Evolutionary conservation across 2,888 invertebrate species (phyloP), one percentile per base, ranked within the genome.

Genomic region (Xanthia icteritia): DNA sequence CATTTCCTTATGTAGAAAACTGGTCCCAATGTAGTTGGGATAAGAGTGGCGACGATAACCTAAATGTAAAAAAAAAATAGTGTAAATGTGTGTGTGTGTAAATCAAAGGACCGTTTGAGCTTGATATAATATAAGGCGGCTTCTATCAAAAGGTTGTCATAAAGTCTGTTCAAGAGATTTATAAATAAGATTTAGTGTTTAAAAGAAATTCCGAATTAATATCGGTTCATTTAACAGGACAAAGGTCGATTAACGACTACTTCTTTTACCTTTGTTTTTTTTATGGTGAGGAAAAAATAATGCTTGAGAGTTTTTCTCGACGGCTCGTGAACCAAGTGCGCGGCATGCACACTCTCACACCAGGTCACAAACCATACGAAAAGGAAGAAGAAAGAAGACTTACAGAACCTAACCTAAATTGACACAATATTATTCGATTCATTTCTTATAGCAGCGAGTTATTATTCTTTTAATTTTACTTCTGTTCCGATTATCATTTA

Each of bases 151-250:
- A 36, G 17, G 31, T 68, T 79, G 64, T 72, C 39, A 13, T 58
- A 56, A 39, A 82, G 17, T 20, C 6, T 51, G 5, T 51, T 20
- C 51, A 51, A 20, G 20, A 51, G 1, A 51, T 6, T 51, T 51
- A 51, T 51, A 27, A 23, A n/a, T 20, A 69, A 56, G 51, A 23
- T 51, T n/a, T 81, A 80, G 27, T n/a, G 51, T 42, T 36, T 68
- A 82, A 60, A 81, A 23, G 20, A 51, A 39, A 67, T 68, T 58
- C 36, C 68, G 79, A 82, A 75, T 81, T 79, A 20, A 36, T 48
- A 58, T 72, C 45, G 72, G 65, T 66, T 67, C 3, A 17, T 58
- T 73, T 31, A 20, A 8, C 51, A 23, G 51, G 9, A 23, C 23
- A 51, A 51, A 51, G 9, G 3, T 51, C 51, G 51, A 51, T 51